phyloP scores from a whole-genome alignment of 2,797 vertebrate species.

The Sardinella longiceps region DNA sequence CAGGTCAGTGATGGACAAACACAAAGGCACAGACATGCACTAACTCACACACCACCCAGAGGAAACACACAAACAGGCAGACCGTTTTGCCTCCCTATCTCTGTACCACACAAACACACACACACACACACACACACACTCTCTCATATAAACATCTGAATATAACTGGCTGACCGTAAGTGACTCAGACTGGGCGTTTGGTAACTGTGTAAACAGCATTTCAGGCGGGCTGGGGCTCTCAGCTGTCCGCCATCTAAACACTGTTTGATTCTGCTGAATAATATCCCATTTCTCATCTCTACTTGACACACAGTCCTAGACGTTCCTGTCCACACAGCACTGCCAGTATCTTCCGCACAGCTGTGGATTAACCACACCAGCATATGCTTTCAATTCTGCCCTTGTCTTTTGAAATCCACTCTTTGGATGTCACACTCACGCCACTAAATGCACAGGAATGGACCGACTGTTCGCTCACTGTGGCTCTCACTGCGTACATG shows the following conservation, averaged over 20 bases:
- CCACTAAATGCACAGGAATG: neutral
- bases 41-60: slow-evolving; percentile 21
- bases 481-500: too few relatives aligned
- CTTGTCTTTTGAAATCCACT: neutral
- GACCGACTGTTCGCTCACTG: neutral
- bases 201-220: slow-evolving; percentile 8
- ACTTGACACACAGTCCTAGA: neutral
- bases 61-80: slow-evolving; percentile 22
- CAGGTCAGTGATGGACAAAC: slow-evolving; percentile 17
- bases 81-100: neutral
- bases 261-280: slow-evolving; percentile 12
- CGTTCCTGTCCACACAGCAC: neutral
- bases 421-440: neutral
- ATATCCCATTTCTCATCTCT: slow-evolving; percentile 12
- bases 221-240: neutral
- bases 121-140: neutral
- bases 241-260: slow-evolving; percentile 7
- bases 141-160: slow-evolving; percentile 19
- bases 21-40: slow-evolving; percentile 5
- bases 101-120: neutral
- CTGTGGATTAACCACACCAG: neutral
- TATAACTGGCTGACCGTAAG: slow-evolving; percentile 19
- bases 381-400: neutral
- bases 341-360: neutral
- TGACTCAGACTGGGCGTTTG: slow-evolving; percentile 13